Base-by-base conservation (phyloP, 2,113 vertebrate species). In the Catharus bicknelli region DNA sequence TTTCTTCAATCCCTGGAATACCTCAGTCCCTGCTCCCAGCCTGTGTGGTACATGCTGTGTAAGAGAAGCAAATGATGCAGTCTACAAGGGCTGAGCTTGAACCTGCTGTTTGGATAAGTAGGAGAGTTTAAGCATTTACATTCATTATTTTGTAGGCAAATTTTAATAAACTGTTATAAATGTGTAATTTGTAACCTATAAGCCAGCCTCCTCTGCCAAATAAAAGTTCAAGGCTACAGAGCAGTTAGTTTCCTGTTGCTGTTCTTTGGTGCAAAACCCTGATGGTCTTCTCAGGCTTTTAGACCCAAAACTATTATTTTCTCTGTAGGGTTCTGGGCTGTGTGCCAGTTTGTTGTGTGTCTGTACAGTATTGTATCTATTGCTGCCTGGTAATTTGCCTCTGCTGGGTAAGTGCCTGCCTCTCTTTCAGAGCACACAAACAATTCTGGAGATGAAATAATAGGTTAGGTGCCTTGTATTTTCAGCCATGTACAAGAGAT, bases 261-360 rank as follows among this genome's bases (percentile, higher is more conserved):
- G 1, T 86, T 95, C 55, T 53, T 91, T 45, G 62, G 57, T 87
- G 69, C 45, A 92, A 83, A 90, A 59, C 47, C 59, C 34, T 59
- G 43, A n/a, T 83, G 72, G 58, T 94, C 45, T 50, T 91, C 30
- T 50, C 42, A 69, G 62, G 6, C 13, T 92, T 90, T 80, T 54
- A 69, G 58, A 79, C 78, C 54, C 80, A 32, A 84, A 86, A 15
- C 89, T 75, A 2, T 79, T 74, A 86, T 90, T 94, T 93, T 75
- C 36, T 53, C 68, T 21, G 30, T 26, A 11, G 59, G 66, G 27
- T 82, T 81, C 70, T 78, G 53, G 83, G 45, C 86, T 72, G 23
- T 34, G 30, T 69, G 66, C 68, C 80, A 72, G 80, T 68, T 88
- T 68, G 54, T 58, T 64, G 47, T 50, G 69, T 78, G 62, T 64